These are phyloP conservation scores for Sebastes hubbsi DNA, from an alignment of 2,797 vertebrate species.

Conservation along the genomic window DNA sequence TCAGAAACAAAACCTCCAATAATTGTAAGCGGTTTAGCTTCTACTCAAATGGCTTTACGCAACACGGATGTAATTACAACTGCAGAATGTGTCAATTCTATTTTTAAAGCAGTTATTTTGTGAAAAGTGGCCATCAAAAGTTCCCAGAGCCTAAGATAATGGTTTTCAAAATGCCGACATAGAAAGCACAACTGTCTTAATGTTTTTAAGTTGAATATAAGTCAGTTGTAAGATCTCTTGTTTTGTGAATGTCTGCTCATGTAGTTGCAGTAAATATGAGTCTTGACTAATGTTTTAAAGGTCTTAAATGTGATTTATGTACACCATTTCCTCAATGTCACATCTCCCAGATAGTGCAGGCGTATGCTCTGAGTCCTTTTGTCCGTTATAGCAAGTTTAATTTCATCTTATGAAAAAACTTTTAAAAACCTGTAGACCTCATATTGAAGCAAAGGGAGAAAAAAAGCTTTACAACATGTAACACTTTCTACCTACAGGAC, in stretches of 20 bases:
- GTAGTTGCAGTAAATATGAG: neutral
- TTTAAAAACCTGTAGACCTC: neutral
- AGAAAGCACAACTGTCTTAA: neutral
- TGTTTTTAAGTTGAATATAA: neutral
- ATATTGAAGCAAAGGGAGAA: neutral
- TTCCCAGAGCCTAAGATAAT: neutral
- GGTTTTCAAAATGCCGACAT: neutral
- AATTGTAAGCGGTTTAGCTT: neutral
- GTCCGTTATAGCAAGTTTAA: neutral
- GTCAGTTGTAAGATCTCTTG: neutral
- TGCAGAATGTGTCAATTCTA: neutral
- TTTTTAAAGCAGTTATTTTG: neutral
- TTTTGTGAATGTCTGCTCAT: neutral
- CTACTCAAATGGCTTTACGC: neutral
- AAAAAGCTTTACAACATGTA: conserved; percentile 9
- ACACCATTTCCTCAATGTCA: neutral
- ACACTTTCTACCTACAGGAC: conserved; percentile 2
- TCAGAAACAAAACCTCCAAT: neutral
- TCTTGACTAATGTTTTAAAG: neutral
- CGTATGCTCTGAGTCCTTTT: neutral
- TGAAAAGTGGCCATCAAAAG: neutral
- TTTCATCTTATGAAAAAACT: conserved; percentile 20
- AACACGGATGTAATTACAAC: neutral
- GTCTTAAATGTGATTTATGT: conserved; percentile 1
- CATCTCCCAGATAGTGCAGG: neutral